Base-by-base conservation (phyloP, 2,797 vertebrate species). In the Hypotaenidia philippensis region DNA sequence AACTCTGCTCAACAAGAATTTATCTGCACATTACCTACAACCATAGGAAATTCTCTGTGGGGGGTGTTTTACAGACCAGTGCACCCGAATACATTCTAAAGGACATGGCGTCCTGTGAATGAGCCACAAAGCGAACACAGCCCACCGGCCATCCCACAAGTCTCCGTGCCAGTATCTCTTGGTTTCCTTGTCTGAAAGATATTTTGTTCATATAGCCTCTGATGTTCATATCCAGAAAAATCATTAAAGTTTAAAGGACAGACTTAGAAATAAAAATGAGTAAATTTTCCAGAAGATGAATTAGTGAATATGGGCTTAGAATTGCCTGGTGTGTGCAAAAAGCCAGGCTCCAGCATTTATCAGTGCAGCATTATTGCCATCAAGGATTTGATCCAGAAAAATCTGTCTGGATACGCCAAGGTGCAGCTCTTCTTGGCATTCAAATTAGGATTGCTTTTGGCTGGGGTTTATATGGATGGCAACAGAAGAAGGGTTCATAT, bases 331-430 rank as follows among this genome's bases (percentile, higher is more conserved):
- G 77, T 71, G 57, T 63, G 38, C 70, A 83, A 90, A 95, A 93
- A 92, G 81, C 41, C 91, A 94, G 93, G 83, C 77, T 95, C 75
- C 47, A 84, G 56, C 61, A 66, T 78, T 84, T 70, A 83, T 80
- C 70, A 84, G 78, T 57, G 60, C 27, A 87, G 63, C 44, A 40
- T 31, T 63, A 94, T 5, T 80, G 22, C 22, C 53, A 74, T 40
- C 1, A 12, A 88, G 23, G 26, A 76, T 92, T 27, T 77, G 29
- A 92, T 53, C 20, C 32, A 87, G 31, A 44, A 87, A 93, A 77
- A 15, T 56, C 80, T 77, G 38, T 31, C 53, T 78, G 60, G 40
- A 32, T 77, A 85, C 17, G 32, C n/a, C 68, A 40, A 77, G 45
- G 32, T 72, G 40, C 44, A 56, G 56, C 34, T 91, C 57, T 75